Evolutionary conservation across 2,113 vertebrate genomes (phyloP).

Genomic region (Turdus rufiventris): DNA sequence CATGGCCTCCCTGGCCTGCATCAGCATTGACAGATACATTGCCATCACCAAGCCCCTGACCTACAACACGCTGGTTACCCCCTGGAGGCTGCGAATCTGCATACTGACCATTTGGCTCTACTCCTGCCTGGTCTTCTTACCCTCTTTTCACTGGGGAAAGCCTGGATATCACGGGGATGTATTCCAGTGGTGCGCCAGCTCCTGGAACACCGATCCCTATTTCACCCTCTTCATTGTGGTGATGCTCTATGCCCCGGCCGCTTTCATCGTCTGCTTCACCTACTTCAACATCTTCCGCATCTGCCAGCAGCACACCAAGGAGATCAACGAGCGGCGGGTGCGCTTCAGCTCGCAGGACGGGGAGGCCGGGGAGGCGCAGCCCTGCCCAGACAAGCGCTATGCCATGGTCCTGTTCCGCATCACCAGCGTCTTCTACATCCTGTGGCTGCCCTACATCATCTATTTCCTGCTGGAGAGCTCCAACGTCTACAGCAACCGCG

Average conservation of each 20-base stretch:
- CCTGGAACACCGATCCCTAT: constrained; percentile 85
- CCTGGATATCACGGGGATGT: constrained; percentile 97
- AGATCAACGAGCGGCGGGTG: constrained; percentile 91
- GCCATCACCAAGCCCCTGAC: constrained; percentile 92
- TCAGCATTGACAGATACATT: constrained; percentile 95
- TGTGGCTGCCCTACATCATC: constrained; percentile 97
- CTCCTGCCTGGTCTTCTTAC: constrained; percentile 90
- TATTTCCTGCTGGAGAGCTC: constrained; percentile 97
- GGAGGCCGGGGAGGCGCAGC: constrained; percentile 73
- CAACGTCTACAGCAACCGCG: constrained; percentile 81
- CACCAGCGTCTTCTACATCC: constrained; percentile 96
- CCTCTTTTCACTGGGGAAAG: constrained; percentile 96
- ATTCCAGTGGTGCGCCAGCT: constrained; percentile 87
- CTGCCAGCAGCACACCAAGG: constrained; percentile 94
- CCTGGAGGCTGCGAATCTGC: constrained; percentile 90
- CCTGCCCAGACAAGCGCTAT: constrained; percentile 90
- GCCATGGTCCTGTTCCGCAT: constrained; percentile 96
- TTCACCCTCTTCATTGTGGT: constrained; percentile 94
- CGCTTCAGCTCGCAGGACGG: constrained; percentile 87
- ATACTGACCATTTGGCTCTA: constrained; percentile 93
- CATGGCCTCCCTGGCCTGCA: constrained; percentile 93
- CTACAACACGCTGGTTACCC: constrained; percentile 89
- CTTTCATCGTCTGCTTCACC: constrained; percentile 92
- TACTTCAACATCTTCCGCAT: constrained; percentile 98
- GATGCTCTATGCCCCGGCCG: constrained; percentile 91